Percentiles rank a stretch among this genome's conserved stretches.
These are phyloP conservation scores for Nematostella vectensis DNA, from an alignment of 92 coral and sea anemone species.

Conservation along the genomic window DNA sequence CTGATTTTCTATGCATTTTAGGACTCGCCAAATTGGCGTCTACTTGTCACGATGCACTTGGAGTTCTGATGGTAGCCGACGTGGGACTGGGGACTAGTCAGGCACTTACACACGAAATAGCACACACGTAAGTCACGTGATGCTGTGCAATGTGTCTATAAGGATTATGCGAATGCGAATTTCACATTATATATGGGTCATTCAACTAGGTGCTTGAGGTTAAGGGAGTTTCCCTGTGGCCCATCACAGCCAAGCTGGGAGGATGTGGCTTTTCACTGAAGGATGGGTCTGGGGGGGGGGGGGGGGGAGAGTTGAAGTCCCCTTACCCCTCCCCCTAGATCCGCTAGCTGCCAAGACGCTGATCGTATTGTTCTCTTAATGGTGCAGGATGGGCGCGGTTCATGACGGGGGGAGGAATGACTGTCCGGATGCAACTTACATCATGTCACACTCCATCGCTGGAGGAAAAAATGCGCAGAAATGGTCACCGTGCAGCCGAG, in stretches of 20 bases:
- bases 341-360: no score
- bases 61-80: conserved; percentile 26
- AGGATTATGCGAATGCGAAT: no score
- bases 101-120: conserved; percentile 58
- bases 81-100: conserved; percentile 55
- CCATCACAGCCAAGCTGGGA: no score
- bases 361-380: no score
- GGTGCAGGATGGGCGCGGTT: conserved; percentile 58
- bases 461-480: conserved; percentile 54
- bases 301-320: no score
- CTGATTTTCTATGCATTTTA: not conserved
- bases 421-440: conserved; percentile 48
- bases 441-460: conserved; percentile 57
- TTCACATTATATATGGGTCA: no score
- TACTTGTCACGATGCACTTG: conserved; percentile 29
- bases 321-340: no score
- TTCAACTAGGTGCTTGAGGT: no score
- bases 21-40: conserved; percentile 42
- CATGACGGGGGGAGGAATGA: conserved; percentile 53
- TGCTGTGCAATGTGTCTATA: not conserved
- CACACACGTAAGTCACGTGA: conserved; percentile 55
- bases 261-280: no score
- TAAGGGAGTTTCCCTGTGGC: no score
- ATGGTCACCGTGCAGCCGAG: conserved; percentile 87
- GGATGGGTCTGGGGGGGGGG: no score